phyloP scores from a whole-genome alignment of 2,888 invertebrate genomes.

The Troides oblongomaculatus region DNA sequence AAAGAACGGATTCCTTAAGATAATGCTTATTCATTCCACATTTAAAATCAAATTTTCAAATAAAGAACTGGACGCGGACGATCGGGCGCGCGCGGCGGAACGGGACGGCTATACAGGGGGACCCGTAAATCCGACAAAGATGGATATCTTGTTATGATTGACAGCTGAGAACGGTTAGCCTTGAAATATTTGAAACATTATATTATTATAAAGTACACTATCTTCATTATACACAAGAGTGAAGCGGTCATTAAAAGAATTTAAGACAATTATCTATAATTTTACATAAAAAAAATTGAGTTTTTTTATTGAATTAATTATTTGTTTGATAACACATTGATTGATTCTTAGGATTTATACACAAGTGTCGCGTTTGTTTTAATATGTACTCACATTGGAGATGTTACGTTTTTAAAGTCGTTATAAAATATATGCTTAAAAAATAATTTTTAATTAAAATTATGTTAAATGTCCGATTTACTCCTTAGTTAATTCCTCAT shows the following conservation, averaged over 20 bases:
- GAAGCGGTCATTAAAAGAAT: constrained; percentile 53
- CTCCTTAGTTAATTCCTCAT: constrained; percentile 61
- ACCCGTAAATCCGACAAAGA: constrained; percentile 63
- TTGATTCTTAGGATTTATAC: neutral
- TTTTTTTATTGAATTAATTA: neutral
- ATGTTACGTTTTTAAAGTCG: no score
- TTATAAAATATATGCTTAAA: no score
- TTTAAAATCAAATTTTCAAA: constrained; percentile 80
- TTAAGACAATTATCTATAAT: constrained; percentile 2
- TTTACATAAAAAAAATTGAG: neutral
- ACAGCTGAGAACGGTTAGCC: constrained; percentile 81
- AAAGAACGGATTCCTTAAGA: constrained; percentile 77
- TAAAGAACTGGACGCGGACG: constrained; percentile 74
- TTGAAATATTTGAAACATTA: constrained; percentile 81
- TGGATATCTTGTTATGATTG: constrained; percentile 78
- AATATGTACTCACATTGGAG: no score
- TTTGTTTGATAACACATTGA: neutral
- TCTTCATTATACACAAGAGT: constrained; percentile 66
- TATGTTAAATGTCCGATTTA: constrained; percentile 47
- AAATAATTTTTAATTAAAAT: neutral
- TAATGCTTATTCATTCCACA: constrained; percentile 80
- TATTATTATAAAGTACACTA: constrained; percentile 80
- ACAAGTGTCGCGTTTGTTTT: no score
- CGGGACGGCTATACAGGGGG: constrained; percentile 51
- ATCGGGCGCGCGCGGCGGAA: constrained; percentile 58